phyloP scores from a whole-genome alignment of 2,888 invertebrate species.

The Apamea sordens region DNA sequence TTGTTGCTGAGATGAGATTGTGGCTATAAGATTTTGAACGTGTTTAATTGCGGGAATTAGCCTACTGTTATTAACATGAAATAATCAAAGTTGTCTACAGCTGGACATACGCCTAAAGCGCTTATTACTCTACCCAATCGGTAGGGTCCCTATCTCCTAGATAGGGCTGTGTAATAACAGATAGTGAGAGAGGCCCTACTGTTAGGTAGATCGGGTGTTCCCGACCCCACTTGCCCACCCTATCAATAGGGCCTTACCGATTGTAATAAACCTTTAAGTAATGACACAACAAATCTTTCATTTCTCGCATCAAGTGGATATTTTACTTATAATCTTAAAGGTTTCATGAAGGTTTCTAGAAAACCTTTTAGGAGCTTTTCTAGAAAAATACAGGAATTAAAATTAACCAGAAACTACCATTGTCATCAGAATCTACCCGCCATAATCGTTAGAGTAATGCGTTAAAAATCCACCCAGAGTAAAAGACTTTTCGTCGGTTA shows the following conservation, averaged over 20 bases:
- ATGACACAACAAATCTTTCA: not conserved
- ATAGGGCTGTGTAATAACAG: too few species aligned
- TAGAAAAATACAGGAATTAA: not conserved
- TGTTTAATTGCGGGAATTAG: too few species aligned
- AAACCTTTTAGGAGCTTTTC: not conserved
- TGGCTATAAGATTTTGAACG: too few species aligned
- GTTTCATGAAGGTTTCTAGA: not conserved
- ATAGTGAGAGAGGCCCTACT: too few species aligned
- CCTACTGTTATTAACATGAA: not conserved
- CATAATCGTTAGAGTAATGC: conserved; percentile 39
- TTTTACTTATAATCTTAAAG: not conserved
- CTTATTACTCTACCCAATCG: too few species aligned
- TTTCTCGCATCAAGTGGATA: not conserved
- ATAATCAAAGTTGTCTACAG: not conserved
- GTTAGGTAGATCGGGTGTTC: too few species aligned
- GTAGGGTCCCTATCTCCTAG: too few species aligned
- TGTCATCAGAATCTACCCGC: conserved; percentile 20
- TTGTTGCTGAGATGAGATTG: too few species aligned
- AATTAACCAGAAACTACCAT: not conserved
- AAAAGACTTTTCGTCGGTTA: conserved; percentile 42
- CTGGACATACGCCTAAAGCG: not conserved
- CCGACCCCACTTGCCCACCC: too few species aligned
- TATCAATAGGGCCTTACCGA: too few species aligned
- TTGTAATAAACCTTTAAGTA: too few species aligned
- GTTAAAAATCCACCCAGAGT: conserved; percentile 40